Conservation (phyloP, 1,140 invertebrate genomes). For the Brachystomella parvula region DNA sequence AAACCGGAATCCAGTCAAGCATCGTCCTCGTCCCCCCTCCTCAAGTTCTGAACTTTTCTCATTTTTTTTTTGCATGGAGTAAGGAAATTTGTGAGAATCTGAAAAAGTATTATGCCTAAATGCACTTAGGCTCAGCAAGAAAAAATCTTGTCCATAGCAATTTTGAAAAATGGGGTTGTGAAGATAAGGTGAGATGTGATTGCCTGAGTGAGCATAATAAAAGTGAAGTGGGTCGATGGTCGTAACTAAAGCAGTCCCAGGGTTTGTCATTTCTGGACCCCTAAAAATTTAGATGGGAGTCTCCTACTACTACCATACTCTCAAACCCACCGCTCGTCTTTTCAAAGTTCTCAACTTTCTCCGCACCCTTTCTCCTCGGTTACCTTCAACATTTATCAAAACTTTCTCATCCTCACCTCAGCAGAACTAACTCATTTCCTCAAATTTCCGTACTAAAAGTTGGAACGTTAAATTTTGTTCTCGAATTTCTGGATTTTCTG, state of each 20-base stretch:
- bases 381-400: neutral
- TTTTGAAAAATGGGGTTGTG: neutral
- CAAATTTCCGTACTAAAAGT: neutral
- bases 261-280: neutral
- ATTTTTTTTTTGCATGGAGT: too few relatives aligned
- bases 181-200: slow-evolving; percentile 8
- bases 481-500: neutral
- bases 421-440: neutral
- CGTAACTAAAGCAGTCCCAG: too few relatives aligned
- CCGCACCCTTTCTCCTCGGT: neutral
- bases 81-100: too few relatives aligned
- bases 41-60: too few relatives aligned
- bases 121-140: too few relatives aligned
- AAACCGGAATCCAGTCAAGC: too few relatives aligned
- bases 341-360: slow-evolving; percentile 1
- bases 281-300: neutral
- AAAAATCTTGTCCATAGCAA: slow-evolving; percentile 3
- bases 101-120: too few relatives aligned
- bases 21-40: too few relatives aligned
- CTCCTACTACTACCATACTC: neutral
- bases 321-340: too few relatives aligned
- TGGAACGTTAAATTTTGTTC: neutral
- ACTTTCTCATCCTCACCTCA: neutral
- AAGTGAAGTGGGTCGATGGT: neutral
- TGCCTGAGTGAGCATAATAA: slow-evolving; percentile 11